Base-by-base conservation (phyloP, 2,888 invertebrate genomes). In the Drosophila fulvimacula region DNA sequence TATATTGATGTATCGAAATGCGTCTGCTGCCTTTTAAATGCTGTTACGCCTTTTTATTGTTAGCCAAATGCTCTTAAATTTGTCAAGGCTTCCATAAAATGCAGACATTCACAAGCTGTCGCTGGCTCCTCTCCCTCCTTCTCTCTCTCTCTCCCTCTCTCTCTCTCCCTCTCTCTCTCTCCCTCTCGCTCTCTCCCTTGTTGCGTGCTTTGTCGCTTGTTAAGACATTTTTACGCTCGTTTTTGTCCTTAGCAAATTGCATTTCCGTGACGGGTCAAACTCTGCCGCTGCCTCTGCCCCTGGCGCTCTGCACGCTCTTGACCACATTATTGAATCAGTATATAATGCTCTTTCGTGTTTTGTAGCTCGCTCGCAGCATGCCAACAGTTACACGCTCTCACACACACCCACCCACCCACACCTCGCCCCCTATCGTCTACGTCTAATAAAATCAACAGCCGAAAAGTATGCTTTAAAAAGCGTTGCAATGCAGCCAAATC, bases 301-400 rank as follows among this genome's bases (percentile, higher is more conserved):
- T 15, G 34, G 17, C 17, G 24, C n/a, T 27, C 17, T 1, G 32
- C 17, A 3, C 46, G 4, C 15, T n/a, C 46, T 42, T 62, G 82
- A 65, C 71, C 81, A 73, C 83, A 67, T 87, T 89, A 88, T 88
- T 87, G 79, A 89, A 89, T 85, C 84, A 84, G 80, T 73, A 70
- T 79, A 69, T 77, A 70, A 70, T 73, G 67, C 58, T 63, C 67
- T 60, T 49, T 38, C 36, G 39, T 38, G 42, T 36, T 11, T 32
- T 17, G 55, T 58, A 15, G 57, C 56, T 65, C 21, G 60, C 61
- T 65, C 21, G 60, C 61, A 21, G 53, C 58, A 59, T 42, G 58
- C 67, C 76, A 76, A 59, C 76, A 73, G 39, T 10, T 32, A 2
- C 44, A 21, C 27, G n/a, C 41, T 11, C n/a, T 1, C 38, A 15